Percentiles rank a stretch among this genome's conserved stretches.
Evolutionary conservation across 1,140 invertebrate genomes (phyloP).

Genomic region (Chironomus tepperi): DNA sequence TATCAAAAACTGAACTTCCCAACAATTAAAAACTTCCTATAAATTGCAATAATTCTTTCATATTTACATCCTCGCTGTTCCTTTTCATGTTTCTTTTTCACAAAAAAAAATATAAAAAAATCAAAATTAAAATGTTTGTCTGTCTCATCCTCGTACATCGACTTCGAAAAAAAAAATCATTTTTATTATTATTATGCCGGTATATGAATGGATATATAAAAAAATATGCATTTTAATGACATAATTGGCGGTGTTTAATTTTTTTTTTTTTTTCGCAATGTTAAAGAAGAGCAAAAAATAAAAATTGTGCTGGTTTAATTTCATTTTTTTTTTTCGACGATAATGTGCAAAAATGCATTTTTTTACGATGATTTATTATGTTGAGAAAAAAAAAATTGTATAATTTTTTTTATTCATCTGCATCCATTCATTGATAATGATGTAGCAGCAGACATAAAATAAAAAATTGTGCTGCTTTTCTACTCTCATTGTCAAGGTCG

Average conservation of each 20-base stretch:
- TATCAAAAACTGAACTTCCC: too few species aligned
- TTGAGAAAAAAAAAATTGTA: not conserved
- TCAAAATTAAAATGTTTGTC: not conserved
- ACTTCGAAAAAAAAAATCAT: not conserved
- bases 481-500: slow-evolving; percentile 11
- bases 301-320: not conserved
- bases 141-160: not conserved
- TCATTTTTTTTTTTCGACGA: not conserved
- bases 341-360: not conserved
- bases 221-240: slow-evolving; percentile 7
- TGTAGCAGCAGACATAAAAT: not conserved
- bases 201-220: not conserved
- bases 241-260: slow-evolving; percentile 5
- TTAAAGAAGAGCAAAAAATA: not conserved
- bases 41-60: not conserved
- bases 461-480: slow-evolving; percentile 7
- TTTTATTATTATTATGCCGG: not conserved
- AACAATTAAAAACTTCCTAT: too few species aligned
- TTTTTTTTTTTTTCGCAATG: too few species aligned
- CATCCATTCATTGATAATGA: not conserved
- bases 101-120: too few species aligned
- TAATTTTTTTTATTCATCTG: not conserved
- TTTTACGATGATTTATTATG: slow-evolving; percentile 9
- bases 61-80: not conserved
- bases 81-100: not conserved